phyloP scores from a whole-genome alignment of 2,797 vertebrate species.

The Acestrorhynchus altus region DNA sequence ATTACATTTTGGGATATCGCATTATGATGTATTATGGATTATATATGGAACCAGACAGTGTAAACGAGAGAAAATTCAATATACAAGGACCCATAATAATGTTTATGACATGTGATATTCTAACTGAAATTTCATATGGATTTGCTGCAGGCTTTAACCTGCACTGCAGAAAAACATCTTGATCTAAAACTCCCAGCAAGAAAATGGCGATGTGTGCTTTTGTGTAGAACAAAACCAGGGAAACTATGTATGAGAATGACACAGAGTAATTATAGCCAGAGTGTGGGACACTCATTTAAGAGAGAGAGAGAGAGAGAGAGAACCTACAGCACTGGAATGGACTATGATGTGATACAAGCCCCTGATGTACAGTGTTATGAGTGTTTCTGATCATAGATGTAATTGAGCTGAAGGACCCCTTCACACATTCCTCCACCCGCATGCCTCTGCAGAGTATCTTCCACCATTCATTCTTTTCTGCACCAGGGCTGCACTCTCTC shows the following conservation, averaged over 20 bases:
- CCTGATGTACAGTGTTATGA: background rate
- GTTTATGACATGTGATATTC: slow-evolving; percentile 9
- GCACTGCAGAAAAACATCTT: slow-evolving; percentile 36
- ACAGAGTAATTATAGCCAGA: background rate
- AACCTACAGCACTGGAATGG: background rate
- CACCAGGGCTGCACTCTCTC: slow-evolving; percentile 51
- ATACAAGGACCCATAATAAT: background rate
- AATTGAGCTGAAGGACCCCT: slow-evolving; percentile 43
- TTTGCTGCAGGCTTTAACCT: background rate
- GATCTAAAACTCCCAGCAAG: slow-evolving; percentile 29
- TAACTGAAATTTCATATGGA: background rate
- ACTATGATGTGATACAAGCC: background rate
- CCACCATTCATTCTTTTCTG: slow-evolving; percentile 62
- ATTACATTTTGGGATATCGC: background rate
- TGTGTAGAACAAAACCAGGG: background rate
- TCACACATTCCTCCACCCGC: slow-evolving; percentile 14
- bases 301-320: background rate
- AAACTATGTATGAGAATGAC: background rate
- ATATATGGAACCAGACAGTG: background rate
- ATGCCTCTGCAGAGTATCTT: slow-evolving; percentile 75
- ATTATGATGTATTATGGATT: background rate
- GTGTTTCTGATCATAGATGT: slow-evolving; percentile 57
- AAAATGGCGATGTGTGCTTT: slow-evolving; percentile 27
- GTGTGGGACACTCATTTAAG: background rate
- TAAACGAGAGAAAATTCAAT: background rate